These are phyloP conservation scores for Aphaenogaster ashmeadi DNA, from an alignment of 1,140 invertebrate genomes.

Conservation along the genomic window DNA sequence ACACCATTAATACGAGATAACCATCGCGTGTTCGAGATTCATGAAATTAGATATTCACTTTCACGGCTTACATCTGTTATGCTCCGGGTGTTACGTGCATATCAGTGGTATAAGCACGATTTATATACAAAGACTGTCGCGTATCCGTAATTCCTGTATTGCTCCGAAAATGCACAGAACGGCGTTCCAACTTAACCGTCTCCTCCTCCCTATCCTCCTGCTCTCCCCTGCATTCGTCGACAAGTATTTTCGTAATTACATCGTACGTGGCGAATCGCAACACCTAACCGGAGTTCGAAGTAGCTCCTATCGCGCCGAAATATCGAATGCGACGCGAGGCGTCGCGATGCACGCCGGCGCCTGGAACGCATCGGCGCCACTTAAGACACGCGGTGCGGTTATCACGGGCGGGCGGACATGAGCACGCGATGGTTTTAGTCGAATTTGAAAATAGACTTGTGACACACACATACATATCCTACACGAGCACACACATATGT, in stretches of 20 bases:
- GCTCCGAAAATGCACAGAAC: background rate
- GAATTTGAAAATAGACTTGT: conserved; percentile 68
- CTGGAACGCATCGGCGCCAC: conserved; percentile 40
- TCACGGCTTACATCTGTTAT: conserved; percentile 11
- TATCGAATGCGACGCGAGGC: conserved; percentile 17
- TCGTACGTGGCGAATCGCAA: background rate
- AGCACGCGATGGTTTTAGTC: conserved; percentile 50
- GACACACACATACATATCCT: conserved; percentile 16
- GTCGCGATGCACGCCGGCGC: conserved; percentile 31
- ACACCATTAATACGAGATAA: conserved; percentile 27
- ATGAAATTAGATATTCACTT: conserved; percentile 32
- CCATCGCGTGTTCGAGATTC: conserved; percentile 39
- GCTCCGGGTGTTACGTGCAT: conserved; percentile 6
- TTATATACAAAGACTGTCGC: background rate
- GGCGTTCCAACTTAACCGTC: background rate
- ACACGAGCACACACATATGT: background rate
- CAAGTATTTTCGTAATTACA: background rate
- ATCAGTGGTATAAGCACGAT: background rate
- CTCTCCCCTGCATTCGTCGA: background rate
- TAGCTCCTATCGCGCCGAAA: background rate
- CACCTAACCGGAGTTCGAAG: background rate
- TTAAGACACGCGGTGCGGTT: conserved; percentile 38
- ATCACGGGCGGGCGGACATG: conserved; percentile 42
- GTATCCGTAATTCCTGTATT: background rate
- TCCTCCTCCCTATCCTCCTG: background rate